Evolutionary conservation across 1,140 invertebrate species (phyloP).

Genomic region (Sweltsa coloradensis): DNA sequence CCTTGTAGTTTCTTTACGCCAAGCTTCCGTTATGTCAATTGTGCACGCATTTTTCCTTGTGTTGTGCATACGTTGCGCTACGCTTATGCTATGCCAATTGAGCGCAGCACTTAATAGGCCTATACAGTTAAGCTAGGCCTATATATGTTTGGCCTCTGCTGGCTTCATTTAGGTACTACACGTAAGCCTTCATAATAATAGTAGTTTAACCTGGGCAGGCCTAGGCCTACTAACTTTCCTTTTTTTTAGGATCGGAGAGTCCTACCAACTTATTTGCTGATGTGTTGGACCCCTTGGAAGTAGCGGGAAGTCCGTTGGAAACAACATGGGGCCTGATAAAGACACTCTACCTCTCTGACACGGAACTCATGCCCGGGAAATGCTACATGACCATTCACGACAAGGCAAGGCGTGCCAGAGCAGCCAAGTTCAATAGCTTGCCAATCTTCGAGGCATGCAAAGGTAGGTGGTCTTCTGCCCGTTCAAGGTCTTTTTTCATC

Average conservation of each 20-base stretch:
- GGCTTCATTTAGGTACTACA: no score
- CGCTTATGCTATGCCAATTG: no score
- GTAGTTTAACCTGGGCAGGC: no score
- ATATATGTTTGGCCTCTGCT: no score
- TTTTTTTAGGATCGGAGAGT: constrained; percentile 2
- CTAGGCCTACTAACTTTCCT: no score
- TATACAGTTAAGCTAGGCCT: no score
- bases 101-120: no score
- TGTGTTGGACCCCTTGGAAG: constrained; percentile 67
- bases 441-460: constrained; percentile 55
- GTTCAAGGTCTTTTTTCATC: constrained; percentile 1
- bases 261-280: constrained; percentile 45
- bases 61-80: no score
- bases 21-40: no score
- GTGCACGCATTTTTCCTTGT: no score
- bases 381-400: constrained; percentile 62
- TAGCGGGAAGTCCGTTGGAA: constrained; percentile 54
- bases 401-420: constrained; percentile 48
- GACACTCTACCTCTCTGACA: constrained; percentile 66
- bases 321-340: constrained; percentile 79
- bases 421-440: constrained; percentile 49
- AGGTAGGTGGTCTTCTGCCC: constrained; percentile 20
- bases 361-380: constrained; percentile 62
- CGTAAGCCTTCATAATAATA: no score
- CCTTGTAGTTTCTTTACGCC: no score